Evolutionary conservation across 2,888 invertebrate species (phyloP).

Genomic region (Argyresthia albistria): DNA sequence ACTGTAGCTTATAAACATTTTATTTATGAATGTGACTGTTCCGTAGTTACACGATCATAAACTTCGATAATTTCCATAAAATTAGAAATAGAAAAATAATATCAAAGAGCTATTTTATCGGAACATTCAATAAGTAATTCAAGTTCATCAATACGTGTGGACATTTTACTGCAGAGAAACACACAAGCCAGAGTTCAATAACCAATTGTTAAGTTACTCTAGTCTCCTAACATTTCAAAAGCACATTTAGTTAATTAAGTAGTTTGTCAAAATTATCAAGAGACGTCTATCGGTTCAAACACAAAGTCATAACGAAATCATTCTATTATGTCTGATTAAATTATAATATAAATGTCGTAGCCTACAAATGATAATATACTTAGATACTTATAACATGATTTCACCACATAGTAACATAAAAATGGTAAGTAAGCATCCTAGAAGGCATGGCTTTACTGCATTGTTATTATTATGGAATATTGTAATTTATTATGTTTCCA

Average conservation of each 20-base stretch:
- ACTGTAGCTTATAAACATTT: conserved; percentile 22
- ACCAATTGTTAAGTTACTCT: conserved; percentile 10
- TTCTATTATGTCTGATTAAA: conserved; percentile 59
- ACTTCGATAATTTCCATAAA: conserved; percentile 63
- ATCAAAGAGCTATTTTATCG: conserved; percentile 66
- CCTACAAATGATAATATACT: conserved; percentile 45
- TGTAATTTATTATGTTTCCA: conserved; percentile 52
- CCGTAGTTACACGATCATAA: conserved; percentile 61
- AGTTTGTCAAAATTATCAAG: conserved; percentile 25
- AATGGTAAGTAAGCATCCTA: conserved; percentile 32
- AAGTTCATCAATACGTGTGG: conserved; percentile 17
- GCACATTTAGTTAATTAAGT: conserved; percentile 22
- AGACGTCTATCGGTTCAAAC: conserved; percentile 37
- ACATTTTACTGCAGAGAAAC: background rate
- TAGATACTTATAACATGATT: conserved; percentile 43
- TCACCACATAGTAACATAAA: conserved; percentile 53
- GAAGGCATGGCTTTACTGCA: conserved; percentile 32
- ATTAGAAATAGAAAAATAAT: conserved; percentile 73
- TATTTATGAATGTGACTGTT: conserved; percentile 66
- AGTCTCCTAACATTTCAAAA: conserved; percentile 26
- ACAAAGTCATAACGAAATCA: conserved; percentile 28
- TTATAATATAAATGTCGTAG: conserved; percentile 35
- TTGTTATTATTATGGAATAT: conserved; percentile 44
- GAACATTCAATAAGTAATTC: conserved; percentile 54
- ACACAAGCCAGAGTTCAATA: conserved; percentile 28